Conservation (phyloP, 2,797 vertebrate genomes). For the Microcaecilia unicolor region DNA sequence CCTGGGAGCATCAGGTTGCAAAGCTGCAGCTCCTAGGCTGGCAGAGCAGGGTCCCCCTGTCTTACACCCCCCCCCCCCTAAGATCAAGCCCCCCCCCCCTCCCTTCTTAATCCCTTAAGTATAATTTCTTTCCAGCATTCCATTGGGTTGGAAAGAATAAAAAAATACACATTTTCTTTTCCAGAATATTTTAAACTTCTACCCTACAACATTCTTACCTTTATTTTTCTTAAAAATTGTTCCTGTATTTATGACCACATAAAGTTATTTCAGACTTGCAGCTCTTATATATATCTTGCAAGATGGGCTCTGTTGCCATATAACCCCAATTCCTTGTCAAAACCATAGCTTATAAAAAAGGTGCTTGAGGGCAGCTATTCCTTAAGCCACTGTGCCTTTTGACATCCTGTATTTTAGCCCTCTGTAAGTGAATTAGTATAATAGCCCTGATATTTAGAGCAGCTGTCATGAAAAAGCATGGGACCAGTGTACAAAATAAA, state of each 20-base stretch:
- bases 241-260: slow-evolving; percentile 32
- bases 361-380: slow-evolving; percentile 10
- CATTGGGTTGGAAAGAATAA: too few relatives aligned
- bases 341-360: slow-evolving; percentile 24
- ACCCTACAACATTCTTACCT: neutral
- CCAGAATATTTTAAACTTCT: too few relatives aligned
- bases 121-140: too few relatives aligned
- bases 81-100: too few relatives aligned
- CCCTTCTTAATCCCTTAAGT: too few relatives aligned
- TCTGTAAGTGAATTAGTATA: slow-evolving; percentile 24
- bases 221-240: slow-evolving; percentile 15
- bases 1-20: too few relatives aligned
- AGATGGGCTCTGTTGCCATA: slow-evolving; percentile 16
- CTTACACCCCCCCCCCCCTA: too few relatives aligned
- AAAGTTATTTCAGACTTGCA: too few relatives aligned
- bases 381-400: slow-evolving; percentile 30
- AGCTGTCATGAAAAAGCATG: slow-evolving; percentile 21
- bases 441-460: slow-evolving; percentile 25
- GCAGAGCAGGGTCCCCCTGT: too few relatives aligned
- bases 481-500: slow-evolving; percentile 29
- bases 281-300: slow-evolving; percentile 10
- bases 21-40: too few relatives aligned
- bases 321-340: slow-evolving; percentile 15
- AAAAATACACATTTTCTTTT: too few relatives aligned
- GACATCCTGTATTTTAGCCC: slow-evolving; percentile 10